These are phyloP conservation scores for Yoshiicerus persimilis DNA, from an alignment of 1,140 invertebrate genomes.

Conservation along the genomic window DNA sequence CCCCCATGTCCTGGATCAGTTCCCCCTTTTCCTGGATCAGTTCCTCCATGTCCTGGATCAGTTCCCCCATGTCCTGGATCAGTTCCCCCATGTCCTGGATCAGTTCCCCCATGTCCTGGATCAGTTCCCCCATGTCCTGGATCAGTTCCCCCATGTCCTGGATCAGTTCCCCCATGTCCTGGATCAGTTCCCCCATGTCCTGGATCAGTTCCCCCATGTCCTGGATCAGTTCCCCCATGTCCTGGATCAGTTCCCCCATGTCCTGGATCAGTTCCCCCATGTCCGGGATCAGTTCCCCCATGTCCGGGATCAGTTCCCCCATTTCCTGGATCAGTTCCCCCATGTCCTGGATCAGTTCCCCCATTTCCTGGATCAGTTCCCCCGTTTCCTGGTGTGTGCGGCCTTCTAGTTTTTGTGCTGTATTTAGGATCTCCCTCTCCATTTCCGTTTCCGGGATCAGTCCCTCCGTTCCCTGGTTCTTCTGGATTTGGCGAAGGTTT, in stretches of 20 bases:
- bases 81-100: neutral
- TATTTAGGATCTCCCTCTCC: too few relatives aligned
- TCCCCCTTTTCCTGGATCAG: neutral
- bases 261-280: neutral
- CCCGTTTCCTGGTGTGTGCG: too few relatives aligned
- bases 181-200: neutral
- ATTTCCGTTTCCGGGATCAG: too few relatives aligned
- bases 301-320: neutral
- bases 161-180: too few relatives aligned
- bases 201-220: neutral
- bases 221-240: neutral
- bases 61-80: neutral
- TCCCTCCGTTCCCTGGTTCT: too few relatives aligned
- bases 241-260: neutral
- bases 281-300: neutral
- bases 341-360: neutral
- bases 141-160: neutral
- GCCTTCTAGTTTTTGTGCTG: too few relatives aligned
- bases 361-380: neutral
- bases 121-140: neutral
- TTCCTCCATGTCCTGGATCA: neutral
- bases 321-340: neutral
- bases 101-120: neutral
- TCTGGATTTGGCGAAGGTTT: too few relatives aligned
- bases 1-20: neutral